phyloP scores from a whole-genome alignment of 2,888 invertebrate species.

The Scrobipalpa atriplicella region DNA sequence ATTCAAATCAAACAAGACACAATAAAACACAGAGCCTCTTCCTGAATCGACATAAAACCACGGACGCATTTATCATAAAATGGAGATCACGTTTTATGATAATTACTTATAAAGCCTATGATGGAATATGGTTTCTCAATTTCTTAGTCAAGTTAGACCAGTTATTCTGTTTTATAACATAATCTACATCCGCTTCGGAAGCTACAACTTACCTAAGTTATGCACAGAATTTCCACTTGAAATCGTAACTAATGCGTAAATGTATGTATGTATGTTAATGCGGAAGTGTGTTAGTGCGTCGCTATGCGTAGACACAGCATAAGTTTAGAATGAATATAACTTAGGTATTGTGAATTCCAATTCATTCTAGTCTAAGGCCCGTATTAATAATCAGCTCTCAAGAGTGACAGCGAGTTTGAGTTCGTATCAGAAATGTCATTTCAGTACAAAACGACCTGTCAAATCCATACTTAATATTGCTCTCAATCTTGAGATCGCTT shows the following conservation, averaged over 20 bases:
- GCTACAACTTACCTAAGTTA: not conserved
- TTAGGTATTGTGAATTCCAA: not conserved
- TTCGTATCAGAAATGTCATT: too few species aligned
- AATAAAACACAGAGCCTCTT: too few species aligned
- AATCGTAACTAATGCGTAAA: constrained; percentile 18
- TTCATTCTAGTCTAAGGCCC: too few species aligned
- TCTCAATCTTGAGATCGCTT: too few species aligned
- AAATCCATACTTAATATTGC: too few species aligned
- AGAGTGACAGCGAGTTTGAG: too few species aligned
- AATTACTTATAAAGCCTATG: not conserved
- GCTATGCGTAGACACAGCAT: not conserved
- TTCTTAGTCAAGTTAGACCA: not conserved
- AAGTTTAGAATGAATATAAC: not conserved
- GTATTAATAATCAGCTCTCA: too few species aligned
- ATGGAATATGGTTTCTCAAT: constrained; percentile 12
- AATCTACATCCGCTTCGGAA: not conserved
- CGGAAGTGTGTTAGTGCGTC: not conserved
- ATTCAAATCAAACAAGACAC: too few species aligned
- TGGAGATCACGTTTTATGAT: not conserved
- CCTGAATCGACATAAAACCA: too few species aligned
- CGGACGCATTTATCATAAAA: not conserved
- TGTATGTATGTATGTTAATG: constrained; percentile 4
- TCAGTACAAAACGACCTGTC: too few species aligned
- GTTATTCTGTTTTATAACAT: not conserved
- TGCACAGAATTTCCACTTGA: constrained; percentile 12